Evolutionary conservation across 2,888 invertebrate species (phyloP).

Genomic region (Agonopterix subpropinquella): DNA sequence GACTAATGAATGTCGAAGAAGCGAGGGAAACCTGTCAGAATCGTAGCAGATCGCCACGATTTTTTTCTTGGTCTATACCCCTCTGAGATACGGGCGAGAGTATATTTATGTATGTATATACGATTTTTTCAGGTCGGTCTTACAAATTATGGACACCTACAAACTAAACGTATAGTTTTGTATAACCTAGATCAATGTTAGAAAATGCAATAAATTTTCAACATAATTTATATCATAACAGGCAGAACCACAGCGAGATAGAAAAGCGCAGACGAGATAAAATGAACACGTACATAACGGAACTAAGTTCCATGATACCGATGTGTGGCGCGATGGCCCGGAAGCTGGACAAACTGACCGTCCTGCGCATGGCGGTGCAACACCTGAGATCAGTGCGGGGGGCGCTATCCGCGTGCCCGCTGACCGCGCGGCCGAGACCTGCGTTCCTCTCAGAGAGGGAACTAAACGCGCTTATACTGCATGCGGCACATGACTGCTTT

Average conservation of each 20-base stretch:
- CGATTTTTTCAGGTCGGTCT: too few species aligned
- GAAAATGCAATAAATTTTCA: too few species aligned
- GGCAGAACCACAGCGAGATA: slow-evolving; percentile 97
- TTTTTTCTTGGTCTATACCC: too few species aligned
- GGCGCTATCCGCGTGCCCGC: slow-evolving; percentile 75
- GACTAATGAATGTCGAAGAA: too few species aligned
- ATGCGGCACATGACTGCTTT: slow-evolving; percentile 91
- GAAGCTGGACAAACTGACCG: slow-evolving; percentile 94
- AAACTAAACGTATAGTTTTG: too few species aligned
- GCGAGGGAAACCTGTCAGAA: too few species aligned
- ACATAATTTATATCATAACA: slow-evolving; percentile 35
- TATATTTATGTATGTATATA: too few species aligned
- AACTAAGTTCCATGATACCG: slow-evolving; percentile 92
- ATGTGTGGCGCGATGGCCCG: slow-evolving; percentile 96
- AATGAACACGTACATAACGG: slow-evolving; percentile 96
- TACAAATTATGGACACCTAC: too few species aligned
- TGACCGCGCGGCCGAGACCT: slow-evolving; percentile 83
- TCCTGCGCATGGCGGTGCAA: slow-evolving; percentile 94
- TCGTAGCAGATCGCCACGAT: too few species aligned
- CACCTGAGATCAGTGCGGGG: slow-evolving; percentile 84
- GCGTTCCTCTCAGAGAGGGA: slow-evolving; percentile 91
- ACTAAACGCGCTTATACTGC: slow-evolving; percentile 87
- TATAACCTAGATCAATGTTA: too few species aligned
- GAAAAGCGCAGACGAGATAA: slow-evolving; percentile 96
- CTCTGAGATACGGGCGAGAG: too few species aligned